Conservation (phyloP, 1,140 invertebrate species). For the Penaeus vannamei region DNA sequence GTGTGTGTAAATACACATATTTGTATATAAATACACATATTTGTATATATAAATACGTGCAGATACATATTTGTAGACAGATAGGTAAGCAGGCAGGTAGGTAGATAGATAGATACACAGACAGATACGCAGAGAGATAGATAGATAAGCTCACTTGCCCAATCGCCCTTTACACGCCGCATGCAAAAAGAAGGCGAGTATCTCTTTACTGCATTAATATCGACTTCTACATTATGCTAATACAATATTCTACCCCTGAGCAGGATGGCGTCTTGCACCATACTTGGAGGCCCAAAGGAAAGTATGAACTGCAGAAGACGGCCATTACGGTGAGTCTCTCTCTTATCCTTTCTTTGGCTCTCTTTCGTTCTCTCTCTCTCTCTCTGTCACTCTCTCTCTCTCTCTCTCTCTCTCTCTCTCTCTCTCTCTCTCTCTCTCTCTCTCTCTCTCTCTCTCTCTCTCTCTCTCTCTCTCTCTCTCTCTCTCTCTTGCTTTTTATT, state of each 20-base stretch:
- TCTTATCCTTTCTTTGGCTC: not conserved
- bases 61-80: too few species aligned
- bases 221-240: not conserved
- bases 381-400: not conserved
- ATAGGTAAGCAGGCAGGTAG: too few species aligned
- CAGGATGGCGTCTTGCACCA: slow-evolving; percentile 52
- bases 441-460: not conserved
- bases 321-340: slow-evolving; percentile 39
- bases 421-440: not conserved
- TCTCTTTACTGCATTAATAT: too few species aligned
- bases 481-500: not conserved
- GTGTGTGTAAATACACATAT: too few species aligned
- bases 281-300: slow-evolving; percentile 48
- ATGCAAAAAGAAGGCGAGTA: too few species aligned
- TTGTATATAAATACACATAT: too few species aligned
- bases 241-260: not conserved
- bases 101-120: too few species aligned
- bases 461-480: not conserved
- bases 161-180: too few species aligned
- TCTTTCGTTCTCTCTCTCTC: not conserved
- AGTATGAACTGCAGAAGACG: slow-evolving; percentile 40
- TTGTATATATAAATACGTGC: too few species aligned
- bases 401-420: not conserved
- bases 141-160: not conserved
- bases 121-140: too few species aligned